Evolutionary conservation across 2,797 vertebrate genomes (phyloP).

Genomic region (Miichthys miiuy): DNA sequence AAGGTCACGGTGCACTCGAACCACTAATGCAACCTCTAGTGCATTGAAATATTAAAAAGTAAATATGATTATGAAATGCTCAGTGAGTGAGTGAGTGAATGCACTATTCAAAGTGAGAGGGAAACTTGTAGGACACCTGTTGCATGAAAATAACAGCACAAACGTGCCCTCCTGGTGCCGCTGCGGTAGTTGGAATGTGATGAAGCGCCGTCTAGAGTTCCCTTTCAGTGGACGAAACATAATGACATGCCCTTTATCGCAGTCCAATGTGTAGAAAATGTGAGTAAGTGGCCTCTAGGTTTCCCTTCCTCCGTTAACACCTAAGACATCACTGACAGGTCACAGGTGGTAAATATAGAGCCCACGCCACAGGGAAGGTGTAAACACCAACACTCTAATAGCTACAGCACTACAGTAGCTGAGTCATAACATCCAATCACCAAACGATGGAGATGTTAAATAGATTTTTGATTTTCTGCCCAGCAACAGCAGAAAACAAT

Average conservation of each 20-base stretch:
- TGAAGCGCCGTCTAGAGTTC: background rate
- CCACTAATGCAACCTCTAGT: background rate
- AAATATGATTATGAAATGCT: slow-evolving; percentile 9
- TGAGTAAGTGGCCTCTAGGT: background rate
- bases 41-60: background rate
- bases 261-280: background rate
- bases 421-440: slow-evolving; percentile 34
- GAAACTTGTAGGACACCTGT: background rate
- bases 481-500: slow-evolving; percentile 19
- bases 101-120: background rate
- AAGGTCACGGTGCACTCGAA: slow-evolving; percentile 21
- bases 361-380: background rate
- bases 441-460: slow-evolving; percentile 23
- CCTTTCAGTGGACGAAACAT: background rate
- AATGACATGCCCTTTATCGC: background rate
- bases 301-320: background rate
- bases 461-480: slow-evolving; percentile 23
- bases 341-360: background rate
- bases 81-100: background rate
- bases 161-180: background rate
- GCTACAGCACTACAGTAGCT: background rate
- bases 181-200: background rate
- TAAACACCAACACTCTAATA: no score
- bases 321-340: background rate
- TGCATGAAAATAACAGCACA: background rate